These are phyloP conservation scores for Lochmaea crataegi DNA, from an alignment of 2,888 invertebrate genomes.

Conservation along the genomic window DNA sequence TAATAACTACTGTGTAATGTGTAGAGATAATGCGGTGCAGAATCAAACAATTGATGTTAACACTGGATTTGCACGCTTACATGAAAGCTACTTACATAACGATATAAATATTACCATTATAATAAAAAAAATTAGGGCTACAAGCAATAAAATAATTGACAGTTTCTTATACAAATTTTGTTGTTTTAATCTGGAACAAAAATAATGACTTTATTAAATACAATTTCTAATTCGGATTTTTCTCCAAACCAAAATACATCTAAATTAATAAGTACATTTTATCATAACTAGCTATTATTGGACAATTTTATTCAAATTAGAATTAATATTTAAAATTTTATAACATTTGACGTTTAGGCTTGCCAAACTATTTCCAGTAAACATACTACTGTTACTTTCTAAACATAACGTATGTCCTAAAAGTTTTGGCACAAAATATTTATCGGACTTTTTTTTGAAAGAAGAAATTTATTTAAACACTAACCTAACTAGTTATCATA, in stretches of 20 bases:
- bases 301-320: too few species aligned
- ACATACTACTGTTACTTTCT: too few species aligned
- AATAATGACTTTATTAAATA: constrained; percentile 14
- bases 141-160: constrained; percentile 65
- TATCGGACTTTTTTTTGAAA: too few species aligned
- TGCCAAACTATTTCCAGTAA: too few species aligned
- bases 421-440: too few species aligned
- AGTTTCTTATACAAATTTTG: constrained; percentile 71
- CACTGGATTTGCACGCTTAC: background rate
- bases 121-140: constrained; percentile 64
- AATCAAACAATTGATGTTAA: constrained; percentile 2
- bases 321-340: too few species aligned
- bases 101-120: constrained; percentile 48
- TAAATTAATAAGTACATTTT: background rate
- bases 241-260: too few species aligned
- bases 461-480: too few species aligned
- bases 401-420: too few species aligned
- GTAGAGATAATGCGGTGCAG: background rate
- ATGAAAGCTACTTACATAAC: constrained; percentile 51
- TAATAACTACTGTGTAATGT: constrained; percentile 1
- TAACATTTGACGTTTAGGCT: too few species aligned
- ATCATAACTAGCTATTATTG: too few species aligned
- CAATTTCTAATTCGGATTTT: background rate
- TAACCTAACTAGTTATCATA: too few species aligned
- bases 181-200: constrained; percentile 71